Evolutionary conservation across 2,888 invertebrate genomes (phyloP), one percentile per base, ranked within the genome.

Genomic region (Zelleria hepariella): DNA sequence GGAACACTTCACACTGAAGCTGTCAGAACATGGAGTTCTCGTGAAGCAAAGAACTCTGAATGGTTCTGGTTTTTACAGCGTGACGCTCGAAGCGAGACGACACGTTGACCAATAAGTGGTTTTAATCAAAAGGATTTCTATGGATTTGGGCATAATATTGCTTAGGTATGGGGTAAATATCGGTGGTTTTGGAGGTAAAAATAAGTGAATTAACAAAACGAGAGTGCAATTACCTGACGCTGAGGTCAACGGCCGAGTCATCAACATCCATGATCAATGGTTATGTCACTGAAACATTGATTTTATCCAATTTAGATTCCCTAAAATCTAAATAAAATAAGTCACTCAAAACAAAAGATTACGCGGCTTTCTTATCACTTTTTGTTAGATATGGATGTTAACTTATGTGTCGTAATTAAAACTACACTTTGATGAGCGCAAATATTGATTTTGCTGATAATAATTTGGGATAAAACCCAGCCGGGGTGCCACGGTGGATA

Each of bases 191-290:
- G 32, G 10, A 10, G 2, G 4, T 42, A 5, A 15, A 42, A 5
- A 42, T 15, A 42, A 1, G 32, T 42, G 32, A 5, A 42, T 15
- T 42, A 10, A 3, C 2, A 15, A 42, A 42, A 7, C 42, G 55
- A 58, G 59, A 25, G 51, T 59, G 7, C 24, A 53, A 56, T 90
- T 88, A 95, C 94, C 94, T 92, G 77, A 96, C 92, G 86, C 96
- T 96, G 72, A 96, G 91, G 91, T 96, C 96, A 72, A 96, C 96
- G 67, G 96, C 96, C 75, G 93, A 92, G 80, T 96, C 95, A 89
- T 96, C 95, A 78, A 95, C 93, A 85, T 96, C 96, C 96, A 96
- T 96, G 90, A 92, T 93, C 65, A 65, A 63, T 64, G 64, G 7
- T 54, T 26, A 26, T 26, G 15, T 27, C 27, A 25, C 32, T 32